Conservation (phyloP, 2,888 invertebrate species). For the Crematogaster levior region DNA sequence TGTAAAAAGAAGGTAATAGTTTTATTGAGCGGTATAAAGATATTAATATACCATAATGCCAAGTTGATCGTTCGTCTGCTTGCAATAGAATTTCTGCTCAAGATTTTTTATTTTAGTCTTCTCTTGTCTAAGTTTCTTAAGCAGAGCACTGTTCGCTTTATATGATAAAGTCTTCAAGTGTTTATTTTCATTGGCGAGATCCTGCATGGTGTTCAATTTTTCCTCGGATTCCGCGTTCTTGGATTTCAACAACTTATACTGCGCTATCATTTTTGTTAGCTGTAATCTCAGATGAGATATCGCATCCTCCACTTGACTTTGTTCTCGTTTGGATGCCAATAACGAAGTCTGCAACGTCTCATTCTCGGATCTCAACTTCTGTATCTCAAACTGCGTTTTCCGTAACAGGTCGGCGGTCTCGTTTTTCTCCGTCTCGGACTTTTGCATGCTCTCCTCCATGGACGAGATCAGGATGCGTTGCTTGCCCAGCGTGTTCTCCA, state of each 20-base stretch:
- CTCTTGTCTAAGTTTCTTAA: conserved; percentile 75
- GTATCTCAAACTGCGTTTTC: conserved; percentile 66
- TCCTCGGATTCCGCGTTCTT: conserved; percentile 76
- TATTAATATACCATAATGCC: conserved; percentile 67
- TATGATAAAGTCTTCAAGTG: conserved; percentile 73
- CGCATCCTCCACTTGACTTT: conserved; percentile 78
- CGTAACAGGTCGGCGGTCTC: conserved; percentile 66
- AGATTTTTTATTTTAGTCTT: conserved; percentile 71
- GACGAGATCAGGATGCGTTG: conserved; percentile 71
- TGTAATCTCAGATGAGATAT: conserved; percentile 76
- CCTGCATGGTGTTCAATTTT: conserved; percentile 73
- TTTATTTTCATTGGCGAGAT: conserved; percentile 74
- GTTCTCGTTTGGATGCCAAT: conserved; percentile 74
- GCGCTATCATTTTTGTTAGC: conserved; percentile 78
- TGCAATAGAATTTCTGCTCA: conserved; percentile 71
- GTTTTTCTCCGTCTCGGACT: conserved; percentile 72
- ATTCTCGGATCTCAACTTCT: conserved; percentile 73
- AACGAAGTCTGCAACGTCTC: conserved; percentile 71
- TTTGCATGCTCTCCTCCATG: conserved; percentile 73
- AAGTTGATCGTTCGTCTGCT: conserved; percentile 60
- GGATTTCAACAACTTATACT: conserved; percentile 75
- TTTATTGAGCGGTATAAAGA: neutral
- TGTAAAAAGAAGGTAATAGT: neutral
- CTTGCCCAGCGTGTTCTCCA: conserved; percentile 71
- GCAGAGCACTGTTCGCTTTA: conserved; percentile 74